Conservation (phyloP, 2,888 invertebrate species). For the Ormia ochracea region DNA sequence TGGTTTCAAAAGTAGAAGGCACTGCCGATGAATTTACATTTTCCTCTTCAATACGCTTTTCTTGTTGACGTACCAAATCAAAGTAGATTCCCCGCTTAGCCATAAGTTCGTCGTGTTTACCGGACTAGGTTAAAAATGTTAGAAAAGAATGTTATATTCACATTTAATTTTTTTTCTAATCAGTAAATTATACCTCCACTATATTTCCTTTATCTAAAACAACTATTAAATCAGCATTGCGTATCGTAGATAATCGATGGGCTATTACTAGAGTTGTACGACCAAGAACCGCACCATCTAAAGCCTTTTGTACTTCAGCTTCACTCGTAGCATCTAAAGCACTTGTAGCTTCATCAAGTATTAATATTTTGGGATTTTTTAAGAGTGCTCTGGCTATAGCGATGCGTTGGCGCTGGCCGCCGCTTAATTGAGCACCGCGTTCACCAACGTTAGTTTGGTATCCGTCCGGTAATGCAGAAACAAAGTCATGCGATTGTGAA, state of each 20-base stretch:
- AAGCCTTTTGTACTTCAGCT: conserved; percentile 90
- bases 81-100: conserved; percentile 89
- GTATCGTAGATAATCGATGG: conserved; percentile 93
- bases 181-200: conserved; percentile 82
- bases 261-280: conserved; percentile 97
- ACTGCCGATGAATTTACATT: too few relatives aligned
- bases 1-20: neutral
- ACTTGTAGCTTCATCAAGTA: conserved; percentile 97
- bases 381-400: conserved; percentile 96
- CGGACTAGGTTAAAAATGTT: conserved; percentile 84
- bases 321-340: conserved; percentile 96
- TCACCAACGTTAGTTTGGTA: conserved; percentile 93
- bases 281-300: conserved; percentile 89
- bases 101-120: conserved; percentile 88
- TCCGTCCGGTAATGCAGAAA: conserved; percentile 86
- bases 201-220: conserved; percentile 90
- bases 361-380: conserved; percentile 91
- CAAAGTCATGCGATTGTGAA: conserved; percentile 96
- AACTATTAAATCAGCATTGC: conserved; percentile 93
- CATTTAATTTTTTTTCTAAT: neutral
- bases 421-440: conserved; percentile 92
- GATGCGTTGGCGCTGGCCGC: conserved; percentile 96
- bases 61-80: conserved; percentile 88
- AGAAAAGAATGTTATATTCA: neutral
- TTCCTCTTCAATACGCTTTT: conserved; percentile 77